Conservation (phyloP, 1,140 invertebrate species). For the Chrysopa pallens region DNA sequence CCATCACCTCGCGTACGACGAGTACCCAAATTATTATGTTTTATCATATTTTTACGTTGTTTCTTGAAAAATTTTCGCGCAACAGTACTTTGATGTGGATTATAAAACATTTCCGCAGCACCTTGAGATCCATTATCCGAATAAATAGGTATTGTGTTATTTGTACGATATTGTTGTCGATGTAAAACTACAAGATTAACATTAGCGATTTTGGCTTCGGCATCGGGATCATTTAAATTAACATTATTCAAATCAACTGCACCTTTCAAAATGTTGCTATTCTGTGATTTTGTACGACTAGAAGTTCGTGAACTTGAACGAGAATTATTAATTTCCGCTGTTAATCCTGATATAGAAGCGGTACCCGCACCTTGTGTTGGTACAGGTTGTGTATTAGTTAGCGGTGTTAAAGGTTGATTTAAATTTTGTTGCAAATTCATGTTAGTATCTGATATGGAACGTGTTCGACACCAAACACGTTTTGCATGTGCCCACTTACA, state of each 20-base stretch:
- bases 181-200: conserved; percentile 47
- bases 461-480: conserved; percentile 37
- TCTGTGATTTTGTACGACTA: conserved; percentile 29
- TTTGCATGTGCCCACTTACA: conserved; percentile 51
- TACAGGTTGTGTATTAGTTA: conserved; percentile 7
- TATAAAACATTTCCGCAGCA: conserved; percentile 70
- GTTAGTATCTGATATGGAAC: conserved; percentile 43
- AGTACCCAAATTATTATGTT: conserved; percentile 53
- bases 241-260: conserved; percentile 22
- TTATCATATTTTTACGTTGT: conserved; percentile 52
- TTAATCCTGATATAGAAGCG: conserved; percentile 5
- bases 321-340: conserved; percentile 21
- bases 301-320: conserved; percentile 41
- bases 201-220: conserved; percentile 26
- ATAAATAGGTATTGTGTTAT: conserved; percentile 48
- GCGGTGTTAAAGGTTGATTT: conserved; percentile 19
- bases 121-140: conserved; percentile 33
- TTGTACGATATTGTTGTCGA: conserved; percentile 46
- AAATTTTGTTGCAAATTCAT: conserved; percentile 29
- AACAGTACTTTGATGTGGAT: conserved; percentile 81
- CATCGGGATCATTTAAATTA: conserved; percentile 8
- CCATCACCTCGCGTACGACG: conserved; percentile 37
- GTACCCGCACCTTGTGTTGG: not conserved
- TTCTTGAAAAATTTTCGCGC: conserved; percentile 84
- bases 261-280: conserved; percentile 31